Evolutionary conservation across 2,888 invertebrate species (phyloP).

Genomic region (Scaptomyza parva): DNA sequence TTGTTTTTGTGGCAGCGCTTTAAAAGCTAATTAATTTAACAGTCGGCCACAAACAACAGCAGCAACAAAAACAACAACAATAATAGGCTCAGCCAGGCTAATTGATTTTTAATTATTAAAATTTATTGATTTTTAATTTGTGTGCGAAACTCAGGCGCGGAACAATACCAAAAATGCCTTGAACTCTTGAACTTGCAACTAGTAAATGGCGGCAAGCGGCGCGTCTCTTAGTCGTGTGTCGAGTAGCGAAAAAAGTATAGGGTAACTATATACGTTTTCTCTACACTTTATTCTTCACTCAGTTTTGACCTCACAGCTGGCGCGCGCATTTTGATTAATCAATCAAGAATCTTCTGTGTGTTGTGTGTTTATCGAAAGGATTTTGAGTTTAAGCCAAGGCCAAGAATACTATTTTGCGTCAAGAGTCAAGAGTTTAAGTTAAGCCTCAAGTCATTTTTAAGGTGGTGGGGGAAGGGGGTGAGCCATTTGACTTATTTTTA

Average conservation of each 20-base stretch:
- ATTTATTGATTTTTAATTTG: slow-evolving; percentile 72
- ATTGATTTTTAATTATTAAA: slow-evolving; percentile 70
- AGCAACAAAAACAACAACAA: slow-evolving; percentile 7
- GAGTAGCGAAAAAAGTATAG: no score
- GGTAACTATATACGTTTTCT: no score
- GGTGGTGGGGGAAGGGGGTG: slow-evolving; percentile 14
- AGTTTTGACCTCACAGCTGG: not conserved
- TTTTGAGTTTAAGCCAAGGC: slow-evolving; percentile 1
- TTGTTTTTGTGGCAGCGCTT: slow-evolving; percentile 24
- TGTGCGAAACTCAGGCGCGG: slow-evolving; percentile 38
- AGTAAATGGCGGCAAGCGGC: slow-evolving; percentile 3
- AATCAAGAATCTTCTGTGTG: no score
- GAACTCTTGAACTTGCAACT: slow-evolving; percentile 51
- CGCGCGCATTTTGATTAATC: no score
- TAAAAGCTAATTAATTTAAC: slow-evolving; percentile 51
- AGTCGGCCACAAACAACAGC: slow-evolving; percentile 21
- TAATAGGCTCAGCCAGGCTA: slow-evolving; percentile 46
- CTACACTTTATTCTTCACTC: no score
- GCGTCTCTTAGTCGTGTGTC: no score
- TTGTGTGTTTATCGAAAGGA: slow-evolving; percentile 9
- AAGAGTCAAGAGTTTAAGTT: slow-evolving; percentile 1
- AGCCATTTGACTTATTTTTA: slow-evolving; percentile 43
- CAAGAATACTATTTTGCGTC: slow-evolving; percentile 10
- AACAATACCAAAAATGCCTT: slow-evolving; percentile 34
- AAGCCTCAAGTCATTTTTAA: slow-evolving; percentile 5